Percentiles rank a stretch among this genome's conserved stretches.
phyloP scores from a whole-genome alignment of 2,113 vertebrate species.

The Oncorhynchus nerka region DNA sequence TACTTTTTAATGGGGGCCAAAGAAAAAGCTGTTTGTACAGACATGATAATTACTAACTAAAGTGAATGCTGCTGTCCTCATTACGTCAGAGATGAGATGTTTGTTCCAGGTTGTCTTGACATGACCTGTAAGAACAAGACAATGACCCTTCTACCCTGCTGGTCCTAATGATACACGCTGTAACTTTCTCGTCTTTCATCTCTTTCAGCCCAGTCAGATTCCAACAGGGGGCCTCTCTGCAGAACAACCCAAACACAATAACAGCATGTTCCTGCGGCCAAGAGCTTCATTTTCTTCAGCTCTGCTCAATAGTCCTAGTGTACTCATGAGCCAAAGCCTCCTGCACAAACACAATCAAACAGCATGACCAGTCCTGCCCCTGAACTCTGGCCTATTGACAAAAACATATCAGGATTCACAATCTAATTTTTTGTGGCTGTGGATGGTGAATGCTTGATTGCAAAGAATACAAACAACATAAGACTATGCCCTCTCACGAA shows the following conservation, averaged over 20 bases:
- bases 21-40: too few species aligned
- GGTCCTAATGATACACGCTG: background rate
- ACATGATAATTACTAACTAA: background rate
- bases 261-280: background rate
- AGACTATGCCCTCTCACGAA: too few species aligned
- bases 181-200: background rate
- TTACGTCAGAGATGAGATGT: background rate
- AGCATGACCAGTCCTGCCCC: background rate
- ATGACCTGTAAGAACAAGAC: background rate
- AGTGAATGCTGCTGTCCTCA: background rate
- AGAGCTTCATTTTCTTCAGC: background rate
- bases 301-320: constrained; percentile 3
- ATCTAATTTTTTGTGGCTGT: background rate
- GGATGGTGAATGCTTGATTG: background rate
- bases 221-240: background rate
- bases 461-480: background rate
- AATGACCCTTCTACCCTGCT: background rate
- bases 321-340: background rate
- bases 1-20: too few species aligned
- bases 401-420: background rate
- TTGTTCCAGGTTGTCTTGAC: background rate
- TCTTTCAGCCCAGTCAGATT: background rate
- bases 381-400: background rate
- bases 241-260: background rate
- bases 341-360: constrained; percentile 4